Evolutionary conservation across 2,797 vertebrate genomes (phyloP), one percentile per base, ranked within the genome.

Genomic region (Emydoidea blandingii): DNA sequence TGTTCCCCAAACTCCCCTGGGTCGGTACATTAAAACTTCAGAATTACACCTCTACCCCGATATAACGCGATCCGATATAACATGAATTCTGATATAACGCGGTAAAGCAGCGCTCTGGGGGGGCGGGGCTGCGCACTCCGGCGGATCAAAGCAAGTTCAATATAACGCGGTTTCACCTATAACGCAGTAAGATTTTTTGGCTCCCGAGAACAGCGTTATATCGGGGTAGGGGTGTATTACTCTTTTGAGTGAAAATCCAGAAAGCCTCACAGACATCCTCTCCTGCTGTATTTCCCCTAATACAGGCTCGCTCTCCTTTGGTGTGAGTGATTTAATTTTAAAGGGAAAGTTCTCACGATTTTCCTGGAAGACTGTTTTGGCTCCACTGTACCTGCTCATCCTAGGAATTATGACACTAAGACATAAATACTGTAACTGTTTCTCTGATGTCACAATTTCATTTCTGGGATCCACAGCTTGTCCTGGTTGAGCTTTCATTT

Each of bases 381-480:
- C 74, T 93, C 81, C 0, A 0, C n/a, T 0, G 0, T 65, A 57
- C 0, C 1, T 91, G 31, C 49, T 79, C 56, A 47, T 88, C 89
- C 85, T 5, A 11, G 83, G 65, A 82, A 57, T 50, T 82, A 57
- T 0, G 14, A 78, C 16, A 90, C 87, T 2, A 79, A 52, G 80
- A 93, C 76, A 84, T 27, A 89, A 84, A 85, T 62, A 87, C 79
- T 88, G n/a, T 27, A 83, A 23, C 12, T 81, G 94, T 88, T 85
- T 49, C 94, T 91, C 83, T 53, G 91, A 89, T 52, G 89, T 81
- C 93, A 85, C 78, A 3, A 0, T 90, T 90, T 90, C 37, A 86
- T 93, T 95, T 93, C 93, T 81, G 95, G 97, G 96, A 92, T 89
- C 93, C 92, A 87, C 19, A 74, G 96, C 95, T 91, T 83, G 88